These are phyloP conservation scores for Notolepis coatsorum DNA, from an alignment of 2,797 vertebrate species.

Conservation along the genomic window DNA sequence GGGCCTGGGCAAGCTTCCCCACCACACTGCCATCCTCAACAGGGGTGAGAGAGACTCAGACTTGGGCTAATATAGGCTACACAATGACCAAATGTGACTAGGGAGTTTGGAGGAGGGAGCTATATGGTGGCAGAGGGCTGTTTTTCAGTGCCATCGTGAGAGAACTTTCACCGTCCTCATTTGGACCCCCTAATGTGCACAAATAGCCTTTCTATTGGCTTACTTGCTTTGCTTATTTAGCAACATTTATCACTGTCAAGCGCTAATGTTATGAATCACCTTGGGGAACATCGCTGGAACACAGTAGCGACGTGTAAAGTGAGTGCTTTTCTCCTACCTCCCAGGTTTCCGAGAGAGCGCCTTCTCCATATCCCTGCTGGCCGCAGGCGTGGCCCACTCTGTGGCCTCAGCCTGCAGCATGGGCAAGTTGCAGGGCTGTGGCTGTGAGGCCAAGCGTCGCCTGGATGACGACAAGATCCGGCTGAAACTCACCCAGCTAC, in stretches of 20 bases:
- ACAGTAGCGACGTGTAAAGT: background rate
- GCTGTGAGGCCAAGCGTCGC: constrained; percentile 88
- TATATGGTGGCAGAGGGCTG: background rate
- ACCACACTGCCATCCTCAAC: constrained; percentile 90
- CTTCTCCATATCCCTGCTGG: constrained; percentile 91
- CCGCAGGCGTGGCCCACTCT: constrained; percentile 93
- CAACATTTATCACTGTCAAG: no score
- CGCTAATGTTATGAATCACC: background rate
- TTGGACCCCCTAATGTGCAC: no score
- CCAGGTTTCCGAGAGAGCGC: constrained; percentile 93
- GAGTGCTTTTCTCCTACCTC: constrained; percentile 23
- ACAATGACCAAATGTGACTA: constrained; percentile 20
- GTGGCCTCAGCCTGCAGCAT: constrained; percentile 94
- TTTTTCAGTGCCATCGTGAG: no score
- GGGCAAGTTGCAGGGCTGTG: constrained; percentile 91
- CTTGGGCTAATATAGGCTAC: constrained; percentile 29
- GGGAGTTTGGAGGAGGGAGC: background rate
- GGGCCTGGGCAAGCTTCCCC: constrained; percentile 86
- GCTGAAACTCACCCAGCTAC: constrained; percentile 90
- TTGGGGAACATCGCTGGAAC: background rate
- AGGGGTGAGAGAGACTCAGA: constrained; percentile 81
- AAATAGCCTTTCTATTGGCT: no score
- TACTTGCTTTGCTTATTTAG: no score
- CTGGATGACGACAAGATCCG: constrained; percentile 89
- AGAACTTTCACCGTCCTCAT: no score